Conservation (phyloP, 2,797 vertebrate genomes). For the Lepilemur septentrionalis region DNA sequence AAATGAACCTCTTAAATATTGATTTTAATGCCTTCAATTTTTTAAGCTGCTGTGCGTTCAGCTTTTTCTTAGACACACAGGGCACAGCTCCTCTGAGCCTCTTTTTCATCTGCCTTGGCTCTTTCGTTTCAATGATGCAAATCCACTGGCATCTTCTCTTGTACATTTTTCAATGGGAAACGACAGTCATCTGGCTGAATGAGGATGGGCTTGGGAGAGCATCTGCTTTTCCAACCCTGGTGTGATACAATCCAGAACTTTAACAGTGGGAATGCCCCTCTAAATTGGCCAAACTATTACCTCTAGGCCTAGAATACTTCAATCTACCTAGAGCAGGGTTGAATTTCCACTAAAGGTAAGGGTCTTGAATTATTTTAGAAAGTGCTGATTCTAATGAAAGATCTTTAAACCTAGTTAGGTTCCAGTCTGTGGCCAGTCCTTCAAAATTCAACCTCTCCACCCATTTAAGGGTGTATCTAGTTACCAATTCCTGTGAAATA, state of each 20-base stretch:
- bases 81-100: slow-evolving; percentile 6
- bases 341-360: neutral
- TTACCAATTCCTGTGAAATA: slow-evolving; percentile 15
- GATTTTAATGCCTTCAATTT: slow-evolving; percentile 76
- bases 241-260: neutral
- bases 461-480: neutral
- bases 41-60: slow-evolving; percentile 62
- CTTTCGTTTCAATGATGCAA: slow-evolving; percentile 59
- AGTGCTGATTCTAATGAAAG: neutral
- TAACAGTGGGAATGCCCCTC: neutral
- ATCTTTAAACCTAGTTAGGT: neutral
- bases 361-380: neutral
- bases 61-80: slow-evolving; percentile 27
- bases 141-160: neutral
- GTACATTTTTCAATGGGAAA: neutral
- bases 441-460: neutral
- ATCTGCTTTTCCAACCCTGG: slow-evolving; percentile 21
- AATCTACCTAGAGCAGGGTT: neutral
- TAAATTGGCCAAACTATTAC: neutral
- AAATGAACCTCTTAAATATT: slow-evolving; percentile 76
- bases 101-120: slow-evolving; percentile 38
- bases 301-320: neutral
- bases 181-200: neutral
- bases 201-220: neutral
- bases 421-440: neutral